These are phyloP conservation scores for Carabus problematicus DNA, from an alignment of 2,888 invertebrate genomes.

Conservation along the genomic window DNA sequence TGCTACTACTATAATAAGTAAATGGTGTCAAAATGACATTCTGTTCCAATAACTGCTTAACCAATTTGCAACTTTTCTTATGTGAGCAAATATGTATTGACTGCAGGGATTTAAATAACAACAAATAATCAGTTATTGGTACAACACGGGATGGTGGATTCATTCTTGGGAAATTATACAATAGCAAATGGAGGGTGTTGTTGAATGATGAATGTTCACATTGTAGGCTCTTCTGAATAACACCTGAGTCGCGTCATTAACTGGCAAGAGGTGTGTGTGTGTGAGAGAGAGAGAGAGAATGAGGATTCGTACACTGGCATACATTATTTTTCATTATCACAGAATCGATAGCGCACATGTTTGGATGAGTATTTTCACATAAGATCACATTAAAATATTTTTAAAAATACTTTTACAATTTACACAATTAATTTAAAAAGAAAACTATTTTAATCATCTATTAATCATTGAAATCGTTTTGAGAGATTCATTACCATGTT, in stretches of 20 bases:
- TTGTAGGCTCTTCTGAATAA: constrained; percentile 22
- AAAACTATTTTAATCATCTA: too few relatives aligned
- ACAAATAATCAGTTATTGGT: too few relatives aligned
- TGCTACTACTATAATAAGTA: not conserved
- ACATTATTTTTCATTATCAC: constrained; percentile 27
- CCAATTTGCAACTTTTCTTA: not conserved
- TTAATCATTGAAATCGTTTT: too few relatives aligned
- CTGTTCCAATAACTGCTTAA: not conserved
- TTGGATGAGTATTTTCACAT: constrained; percentile 28
- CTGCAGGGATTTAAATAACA: too few relatives aligned
- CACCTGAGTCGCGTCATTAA: constrained; percentile 22
- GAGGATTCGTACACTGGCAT: constrained; percentile 10
- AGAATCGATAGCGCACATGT: constrained; percentile 29
- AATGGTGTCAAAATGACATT: not conserved
- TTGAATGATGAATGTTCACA: constrained; percentile 20
- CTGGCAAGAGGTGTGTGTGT: not conserved
- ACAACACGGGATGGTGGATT: too few relatives aligned
- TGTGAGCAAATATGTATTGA: not conserved
- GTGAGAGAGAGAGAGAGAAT: constrained; percentile 13
- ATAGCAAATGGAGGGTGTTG: not conserved
- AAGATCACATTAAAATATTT: too few relatives aligned
- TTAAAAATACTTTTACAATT: not conserved
- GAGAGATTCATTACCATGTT: too few relatives aligned
- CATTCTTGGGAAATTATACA: not conserved
- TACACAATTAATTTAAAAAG: not conserved